These are phyloP conservation scores for Antheraea pernyi DNA, from an alignment of 1,140 invertebrate species.

Conservation along the genomic window DNA sequence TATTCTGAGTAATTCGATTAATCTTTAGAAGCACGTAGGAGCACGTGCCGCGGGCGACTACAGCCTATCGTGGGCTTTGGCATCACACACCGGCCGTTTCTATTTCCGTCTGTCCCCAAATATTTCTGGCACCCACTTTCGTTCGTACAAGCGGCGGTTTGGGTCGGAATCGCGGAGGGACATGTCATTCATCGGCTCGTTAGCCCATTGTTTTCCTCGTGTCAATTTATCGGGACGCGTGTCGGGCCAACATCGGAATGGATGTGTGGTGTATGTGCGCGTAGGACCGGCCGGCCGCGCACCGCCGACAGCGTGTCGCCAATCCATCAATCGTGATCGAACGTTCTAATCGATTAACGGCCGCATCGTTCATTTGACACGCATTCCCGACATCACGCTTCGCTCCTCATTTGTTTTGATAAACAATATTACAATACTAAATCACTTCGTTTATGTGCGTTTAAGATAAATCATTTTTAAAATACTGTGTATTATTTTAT, in stretches of 20 bases:
- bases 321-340: slow-evolving; percentile 66
- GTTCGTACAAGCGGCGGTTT: slow-evolving; percentile 60
- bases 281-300: slow-evolving; percentile 31
- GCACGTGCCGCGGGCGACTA: slow-evolving; percentile 51
- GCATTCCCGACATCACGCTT: slow-evolving; percentile 40
- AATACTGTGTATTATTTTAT: not conserved
- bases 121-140: slow-evolving; percentile 70
- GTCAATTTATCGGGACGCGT: slow-evolving; percentile 58
- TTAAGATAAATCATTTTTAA: not conserved
- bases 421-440: slow-evolving; percentile 12
- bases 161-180: slow-evolving; percentile 42
- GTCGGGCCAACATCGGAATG: slow-evolving; percentile 61
- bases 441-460: not conserved
- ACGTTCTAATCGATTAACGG: slow-evolving; percentile 59
- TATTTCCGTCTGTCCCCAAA: slow-evolving; percentile 74
- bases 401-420: slow-evolving; percentile 35
- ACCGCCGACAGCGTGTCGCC: slow-evolving; percentile 51
- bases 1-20: not conserved
- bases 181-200: slow-evolving; percentile 75
- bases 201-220: slow-evolving; percentile 70
- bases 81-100: slow-evolving; percentile 54
- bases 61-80: slow-evolving; percentile 55
- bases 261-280: slow-evolving; percentile 34
- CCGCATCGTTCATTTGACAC: slow-evolving; percentile 32
- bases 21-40: slow-evolving; percentile 29